phyloP scores from a whole-genome alignment of 2,113 vertebrate species.

The Rattus norvegicus region GRCr8 NC_086020.1:240361501-240362000 shows the following conservation, averaged over 20 bases:
- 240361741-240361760: conserved; percentile 99
- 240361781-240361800: conserved; percentile 99
- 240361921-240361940: neutral
- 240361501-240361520: conserved; percentile 87
- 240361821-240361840: conserved; percentile 83
- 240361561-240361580: conserved; percentile 77
- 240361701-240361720: conserved; percentile 99
- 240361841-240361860: conserved; percentile 88
- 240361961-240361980: conserved; percentile 85
- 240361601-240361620: conserved; percentile 78
- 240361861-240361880: conserved; percentile 84
- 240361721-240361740: conserved; percentile 99
- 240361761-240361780: conserved; percentile 99
- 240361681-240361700: conserved; percentile 99
- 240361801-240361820: conserved; percentile 99
- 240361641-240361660: conserved; percentile 77
- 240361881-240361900: conserved; percentile 75
- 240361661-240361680: conserved; percentile 91
- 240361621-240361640: conserved; percentile 81
- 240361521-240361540: conserved; percentile 94
- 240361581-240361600: conserved; percentile 63
- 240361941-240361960: conserved; percentile 83
- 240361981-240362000: conserved; percentile 82
- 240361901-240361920: conserved; percentile 73
- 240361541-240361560: conserved; percentile 84